These are phyloP conservation scores for Blastobasis lacticolella DNA, from an alignment of 2,888 invertebrate species.

Conservation along the genomic window DNA sequence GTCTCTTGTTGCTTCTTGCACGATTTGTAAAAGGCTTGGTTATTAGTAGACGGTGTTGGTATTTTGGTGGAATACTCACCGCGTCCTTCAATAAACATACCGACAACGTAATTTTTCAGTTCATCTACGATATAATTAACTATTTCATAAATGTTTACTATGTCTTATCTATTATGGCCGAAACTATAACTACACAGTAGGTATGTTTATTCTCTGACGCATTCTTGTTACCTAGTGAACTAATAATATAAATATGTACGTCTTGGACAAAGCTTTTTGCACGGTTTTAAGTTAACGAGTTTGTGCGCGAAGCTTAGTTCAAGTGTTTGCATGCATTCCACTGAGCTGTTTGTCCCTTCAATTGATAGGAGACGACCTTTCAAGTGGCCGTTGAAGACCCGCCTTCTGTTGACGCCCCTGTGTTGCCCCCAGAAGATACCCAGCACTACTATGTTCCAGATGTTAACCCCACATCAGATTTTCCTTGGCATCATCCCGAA, in stretches of 20 bases:
- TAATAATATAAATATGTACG: slow-evolving; percentile 26
- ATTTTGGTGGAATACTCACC: slow-evolving; percentile 67
- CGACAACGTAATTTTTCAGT: slow-evolving; percentile 8
- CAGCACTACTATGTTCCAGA: slow-evolving; percentile 47
- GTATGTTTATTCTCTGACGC: slow-evolving; percentile 53
- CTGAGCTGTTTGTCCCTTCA: slow-evolving; percentile 61
- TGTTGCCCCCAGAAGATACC: slow-evolving; percentile 31
- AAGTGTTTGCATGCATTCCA: slow-evolving; percentile 61
- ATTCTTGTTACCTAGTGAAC: slow-evolving; percentile 20
- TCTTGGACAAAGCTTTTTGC: slow-evolving; percentile 60
- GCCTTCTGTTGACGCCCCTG: slow-evolving; percentile 25
- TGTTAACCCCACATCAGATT: slow-evolving; percentile 57
- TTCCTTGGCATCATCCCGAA: slow-evolving; percentile 63
- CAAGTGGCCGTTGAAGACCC: slow-evolving; percentile 40
- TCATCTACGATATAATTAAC: too few species aligned
- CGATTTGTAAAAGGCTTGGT: slow-evolving; percentile 36
- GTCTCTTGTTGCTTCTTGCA: slow-evolving; percentile 41
- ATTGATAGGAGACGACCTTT: slow-evolving; percentile 46
- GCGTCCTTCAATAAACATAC: slow-evolving; percentile 52
- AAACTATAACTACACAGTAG: neutral
- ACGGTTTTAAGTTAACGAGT: slow-evolving; percentile 23
- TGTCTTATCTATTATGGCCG: too few species aligned
- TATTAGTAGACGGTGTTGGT: slow-evolving; percentile 66
- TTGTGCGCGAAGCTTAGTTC: slow-evolving; percentile 56
- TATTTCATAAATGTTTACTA: too few species aligned